phyloP scores from a whole-genome alignment of 2,113 vertebrate genomes.

The Xenopus tropicalis region DNA sequence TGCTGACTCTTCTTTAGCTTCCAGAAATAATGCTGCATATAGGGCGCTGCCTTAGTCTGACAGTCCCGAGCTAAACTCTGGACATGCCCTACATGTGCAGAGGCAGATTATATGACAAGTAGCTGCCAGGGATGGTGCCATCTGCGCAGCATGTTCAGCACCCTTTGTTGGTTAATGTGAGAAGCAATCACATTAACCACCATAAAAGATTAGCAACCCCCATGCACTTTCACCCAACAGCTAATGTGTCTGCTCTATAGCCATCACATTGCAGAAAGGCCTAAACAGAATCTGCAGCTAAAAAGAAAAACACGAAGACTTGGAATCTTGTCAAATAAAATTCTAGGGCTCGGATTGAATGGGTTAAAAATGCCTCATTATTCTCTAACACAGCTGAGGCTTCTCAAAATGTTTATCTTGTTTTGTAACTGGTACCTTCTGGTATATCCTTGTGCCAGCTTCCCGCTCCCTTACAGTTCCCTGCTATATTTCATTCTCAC shows the following conservation, averaged over 20 bases:
- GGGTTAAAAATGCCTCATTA: constrained; percentile 81
- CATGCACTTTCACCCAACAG: neutral
- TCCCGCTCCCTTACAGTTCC: constrained; percentile 57
- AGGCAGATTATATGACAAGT: constrained; percentile 39
- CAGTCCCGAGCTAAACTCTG: constrained; percentile 16
- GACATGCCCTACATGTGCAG: constrained; percentile 16
- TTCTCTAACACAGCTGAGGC: constrained; percentile 81
- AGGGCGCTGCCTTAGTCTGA: constrained; percentile 2
- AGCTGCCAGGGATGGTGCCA: constrained; percentile 16
- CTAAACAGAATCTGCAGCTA: constrained; percentile 50
- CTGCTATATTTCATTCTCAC: constrained; percentile 85
- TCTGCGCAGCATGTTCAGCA: constrained; percentile 13
- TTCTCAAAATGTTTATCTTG: constrained; percentile 86
- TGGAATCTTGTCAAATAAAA: constrained; percentile 70
- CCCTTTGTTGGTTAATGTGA: neutral
- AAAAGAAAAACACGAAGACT: constrained; percentile 47
- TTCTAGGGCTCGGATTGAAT: constrained; percentile 74
- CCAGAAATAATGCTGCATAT: constrained; percentile 4
- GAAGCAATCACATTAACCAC: constrained; percentile 6
- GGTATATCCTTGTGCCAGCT: constrained; percentile 76
- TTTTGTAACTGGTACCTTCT: constrained; percentile 85
- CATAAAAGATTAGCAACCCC: neutral
- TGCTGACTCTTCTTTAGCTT: neutral
- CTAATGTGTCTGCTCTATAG: neutral
- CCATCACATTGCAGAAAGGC: neutral